Evolutionary conservation across 2,113 vertebrate species (phyloP).

Genomic region (Phoenicopterus ruber): DNA sequence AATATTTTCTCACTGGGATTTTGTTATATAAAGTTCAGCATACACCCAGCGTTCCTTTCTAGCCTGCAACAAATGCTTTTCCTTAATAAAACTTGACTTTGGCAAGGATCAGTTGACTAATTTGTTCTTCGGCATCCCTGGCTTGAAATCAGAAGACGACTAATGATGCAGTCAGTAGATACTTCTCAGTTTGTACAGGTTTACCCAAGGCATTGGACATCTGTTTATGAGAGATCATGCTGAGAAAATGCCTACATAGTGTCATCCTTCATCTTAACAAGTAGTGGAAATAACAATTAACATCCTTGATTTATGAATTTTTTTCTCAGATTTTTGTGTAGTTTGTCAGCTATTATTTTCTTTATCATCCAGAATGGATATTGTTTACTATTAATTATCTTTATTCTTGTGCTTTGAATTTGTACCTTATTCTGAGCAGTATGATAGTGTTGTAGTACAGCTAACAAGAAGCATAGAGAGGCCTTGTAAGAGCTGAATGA

Average conservation of each 20-base stretch:
- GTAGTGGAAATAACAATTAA: conserved; percentile 48
- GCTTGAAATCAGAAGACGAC: conserved; percentile 51
- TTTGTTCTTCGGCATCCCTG: conserved; percentile 54
- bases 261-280: conserved; percentile 67
- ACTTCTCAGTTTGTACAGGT: conserved; percentile 53
- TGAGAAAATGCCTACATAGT: conserved; percentile 33
- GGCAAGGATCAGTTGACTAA: conserved; percentile 54
- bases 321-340: not conserved
- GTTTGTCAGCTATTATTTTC: conserved; percentile 29
- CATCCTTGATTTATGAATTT: conserved; percentile 34
- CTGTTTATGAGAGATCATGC: conserved; percentile 58
- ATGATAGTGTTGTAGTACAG: not conserved
- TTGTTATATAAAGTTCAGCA: not conserved
- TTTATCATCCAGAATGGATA: not conserved
- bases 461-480: not conserved
- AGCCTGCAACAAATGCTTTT: not conserved
- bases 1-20: not conserved
- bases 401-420: not conserved
- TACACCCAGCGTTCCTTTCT: not conserved
- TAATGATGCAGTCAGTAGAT: conserved; percentile 54
- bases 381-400: conserved; percentile 3
- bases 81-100: conserved; percentile 49
- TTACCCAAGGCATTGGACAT: conserved; percentile 62
- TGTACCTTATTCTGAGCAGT: not conserved
- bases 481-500: not conserved